A percentile compares a stretch with the other conserved stretches of the same genome.
Conservation (phyloP, 1,140 invertebrate species). For the Dreissena polymorpha region DNA sequence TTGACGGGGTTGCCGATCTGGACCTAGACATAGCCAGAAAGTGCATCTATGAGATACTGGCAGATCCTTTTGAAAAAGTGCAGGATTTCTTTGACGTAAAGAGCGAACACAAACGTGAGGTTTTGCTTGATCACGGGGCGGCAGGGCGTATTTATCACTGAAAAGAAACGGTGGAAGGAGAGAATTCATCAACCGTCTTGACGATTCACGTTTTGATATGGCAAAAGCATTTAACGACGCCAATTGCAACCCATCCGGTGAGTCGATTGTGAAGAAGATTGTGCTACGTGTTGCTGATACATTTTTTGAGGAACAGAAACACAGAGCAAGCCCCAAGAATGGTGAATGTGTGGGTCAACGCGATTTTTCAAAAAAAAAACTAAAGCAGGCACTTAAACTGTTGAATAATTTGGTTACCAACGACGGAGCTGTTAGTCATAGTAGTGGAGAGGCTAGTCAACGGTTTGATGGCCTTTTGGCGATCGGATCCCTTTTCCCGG, state of each 20-base stretch:
- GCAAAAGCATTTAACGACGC: no score
- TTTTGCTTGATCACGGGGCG: neutral
- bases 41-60: neutral
- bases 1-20: neutral
- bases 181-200: neutral
- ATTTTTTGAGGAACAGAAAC: constrained; percentile 26
- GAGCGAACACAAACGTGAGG: neutral
- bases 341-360: neutral
- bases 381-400: no score
- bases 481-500: no score
- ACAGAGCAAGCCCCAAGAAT: neutral
- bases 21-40: neutral
- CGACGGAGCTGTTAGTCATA: no score
- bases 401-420: no score
- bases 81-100: neutral
- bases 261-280: no score
- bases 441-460: no score
- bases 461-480: no score
- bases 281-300: neutral
- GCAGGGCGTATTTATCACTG: neutral
- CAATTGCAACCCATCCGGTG: no score
- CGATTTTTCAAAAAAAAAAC: no score
- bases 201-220: neutral
- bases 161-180: neutral
- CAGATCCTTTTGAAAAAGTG: neutral